A percentile compares a stretch with the other conserved stretches of the same genome.
Conservation (phyloP, 2,797 vertebrate species). For the Sphenopsis melanotis region DNA sequence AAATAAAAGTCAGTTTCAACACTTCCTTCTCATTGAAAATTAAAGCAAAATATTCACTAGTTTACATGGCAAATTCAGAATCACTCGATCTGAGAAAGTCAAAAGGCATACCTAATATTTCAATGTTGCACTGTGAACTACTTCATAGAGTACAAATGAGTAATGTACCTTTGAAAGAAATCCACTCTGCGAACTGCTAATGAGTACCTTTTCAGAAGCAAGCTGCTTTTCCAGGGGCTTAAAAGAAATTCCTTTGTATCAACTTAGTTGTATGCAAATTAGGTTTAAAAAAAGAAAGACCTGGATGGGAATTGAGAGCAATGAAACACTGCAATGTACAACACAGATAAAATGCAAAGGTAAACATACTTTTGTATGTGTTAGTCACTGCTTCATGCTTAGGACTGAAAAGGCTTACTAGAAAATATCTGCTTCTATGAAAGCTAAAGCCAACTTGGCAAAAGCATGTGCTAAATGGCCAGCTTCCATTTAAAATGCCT, state of each 20-base stretch:
- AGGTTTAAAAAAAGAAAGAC: slow-evolving; percentile 28
- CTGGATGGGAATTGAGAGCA: not conserved
- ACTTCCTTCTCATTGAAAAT: slow-evolving; percentile 36
- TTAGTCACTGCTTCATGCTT: not conserved
- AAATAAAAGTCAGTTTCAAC: slow-evolving; percentile 19
- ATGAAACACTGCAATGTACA: slow-evolving; percentile 4
- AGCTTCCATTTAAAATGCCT: slow-evolving; percentile 40
- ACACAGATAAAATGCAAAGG: not conserved
- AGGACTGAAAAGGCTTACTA: slow-evolving; percentile 12
- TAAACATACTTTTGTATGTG: slow-evolving; percentile 36
- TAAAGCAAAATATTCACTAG: slow-evolving; percentile 3
- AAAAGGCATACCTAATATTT: slow-evolving; percentile 33
- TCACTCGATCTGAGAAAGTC: slow-evolving; percentile 38
- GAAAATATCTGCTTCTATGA: slow-evolving; percentile 52
- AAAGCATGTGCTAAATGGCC: slow-evolving; percentile 15
- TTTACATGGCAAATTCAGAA: slow-evolving; percentile 38
- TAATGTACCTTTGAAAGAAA: slow-evolving; percentile 39
- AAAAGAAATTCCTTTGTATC: slow-evolving; percentile 44
- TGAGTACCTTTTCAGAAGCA: slow-evolving; percentile 50
- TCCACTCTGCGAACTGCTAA: slow-evolving; percentile 31
- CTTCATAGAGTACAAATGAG: slow-evolving; percentile 29
- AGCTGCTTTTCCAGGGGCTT: slow-evolving; percentile 38
- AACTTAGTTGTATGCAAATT: slow-evolving; percentile 57
- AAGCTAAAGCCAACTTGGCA: slow-evolving; percentile 34
- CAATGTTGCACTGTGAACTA: slow-evolving; percentile 12